phyloP scores from a whole-genome alignment of 1,140 invertebrate genomes.

The Venustaconcha ellipsiformis region DNA sequence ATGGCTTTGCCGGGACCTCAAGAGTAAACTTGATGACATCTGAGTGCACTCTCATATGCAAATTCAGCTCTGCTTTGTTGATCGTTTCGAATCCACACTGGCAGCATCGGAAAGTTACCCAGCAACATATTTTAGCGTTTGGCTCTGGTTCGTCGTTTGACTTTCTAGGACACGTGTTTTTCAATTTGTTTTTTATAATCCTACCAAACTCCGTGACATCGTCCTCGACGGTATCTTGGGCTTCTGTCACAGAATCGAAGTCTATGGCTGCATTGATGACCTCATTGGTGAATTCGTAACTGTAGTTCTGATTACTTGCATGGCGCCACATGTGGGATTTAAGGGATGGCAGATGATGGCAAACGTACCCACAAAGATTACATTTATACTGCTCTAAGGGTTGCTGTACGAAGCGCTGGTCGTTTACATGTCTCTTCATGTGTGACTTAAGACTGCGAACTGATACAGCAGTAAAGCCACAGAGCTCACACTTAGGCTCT shows the following conservation, averaged over 20 bases:
- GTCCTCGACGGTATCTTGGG: conserved; percentile 32
- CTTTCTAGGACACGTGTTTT: conserved; percentile 44
- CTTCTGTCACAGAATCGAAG: conserved; percentile 58
- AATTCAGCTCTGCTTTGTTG: conserved; percentile 62
- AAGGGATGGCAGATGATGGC: conserved; percentile 67
- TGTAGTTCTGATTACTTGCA: conserved; percentile 65
- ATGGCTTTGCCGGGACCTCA: conserved; percentile 33
- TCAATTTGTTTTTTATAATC: conserved; percentile 51
- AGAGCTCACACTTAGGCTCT: conserved; percentile 62
- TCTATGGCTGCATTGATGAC: conserved; percentile 68
- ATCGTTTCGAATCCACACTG: conserved; percentile 69
- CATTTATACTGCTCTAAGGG: conserved; percentile 69
- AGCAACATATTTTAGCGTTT: conserved; percentile 46
- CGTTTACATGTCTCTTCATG: conserved; percentile 68
- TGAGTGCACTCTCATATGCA: conserved; percentile 64
- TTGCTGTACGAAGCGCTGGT: conserved; percentile 67
- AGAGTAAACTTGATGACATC: conserved; percentile 63
- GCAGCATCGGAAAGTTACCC: conserved; percentile 66
- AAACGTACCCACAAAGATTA: conserved; percentile 68
- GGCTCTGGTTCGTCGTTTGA: conserved; percentile 27
- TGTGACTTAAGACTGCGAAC: conserved; percentile 67
- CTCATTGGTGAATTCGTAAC: conserved; percentile 66
- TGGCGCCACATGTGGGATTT: conserved; percentile 70
- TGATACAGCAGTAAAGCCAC: conserved; percentile 65
- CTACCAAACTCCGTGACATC: conserved; percentile 48